Evolutionary conservation across 2,113 vertebrate species (phyloP), one percentile per base, ranked within the genome.

Genomic region (Petromus typicus): DNA sequence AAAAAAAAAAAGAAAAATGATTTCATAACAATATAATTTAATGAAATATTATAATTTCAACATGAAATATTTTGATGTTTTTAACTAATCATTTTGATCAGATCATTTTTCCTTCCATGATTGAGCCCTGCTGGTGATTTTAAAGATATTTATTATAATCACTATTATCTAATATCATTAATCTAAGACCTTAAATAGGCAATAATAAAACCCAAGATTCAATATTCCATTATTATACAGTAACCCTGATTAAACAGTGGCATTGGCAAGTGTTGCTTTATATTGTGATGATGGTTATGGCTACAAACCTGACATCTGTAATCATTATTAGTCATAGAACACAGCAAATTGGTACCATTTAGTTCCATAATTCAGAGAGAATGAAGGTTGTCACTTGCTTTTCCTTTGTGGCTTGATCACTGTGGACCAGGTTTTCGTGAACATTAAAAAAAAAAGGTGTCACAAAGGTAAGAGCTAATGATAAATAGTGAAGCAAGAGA

Each of bases 271-370:
- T 97, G 98, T 97, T 95, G 97, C 88, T 97, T 98, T 97, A 97
- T 92, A 90, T 94, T 98, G 93, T 90, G 71, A 95, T 96, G 97
- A 94, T 89, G 94, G 92, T 98, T 96, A 97, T 94, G 97, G 93
- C 88, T 96, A 97, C 82, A 96, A 97, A 95, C 82, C 30, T 98
- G 97, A 98, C 95, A 97, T 98, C 95, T 97, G 93, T 95, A 97
- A 97, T 98, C 91, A 40, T 97, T 98, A 96, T 96, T 97, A 98
- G 95, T 97, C 95, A 97, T 93, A 97, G 98, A 98, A 97, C 93
- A 97, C 7, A 97, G 97, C 96, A 98, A 98, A 98, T 97, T 97
- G 96, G 80, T 94, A 98, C 98, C 97, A 98, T 98, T 98, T 98
- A 98, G 96, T 98, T 98, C 94, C 97, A 96, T 96, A 92, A 98